Base-by-base conservation (phyloP, 2,888 invertebrate genomes). In the Syritta pipiens region DNA sequence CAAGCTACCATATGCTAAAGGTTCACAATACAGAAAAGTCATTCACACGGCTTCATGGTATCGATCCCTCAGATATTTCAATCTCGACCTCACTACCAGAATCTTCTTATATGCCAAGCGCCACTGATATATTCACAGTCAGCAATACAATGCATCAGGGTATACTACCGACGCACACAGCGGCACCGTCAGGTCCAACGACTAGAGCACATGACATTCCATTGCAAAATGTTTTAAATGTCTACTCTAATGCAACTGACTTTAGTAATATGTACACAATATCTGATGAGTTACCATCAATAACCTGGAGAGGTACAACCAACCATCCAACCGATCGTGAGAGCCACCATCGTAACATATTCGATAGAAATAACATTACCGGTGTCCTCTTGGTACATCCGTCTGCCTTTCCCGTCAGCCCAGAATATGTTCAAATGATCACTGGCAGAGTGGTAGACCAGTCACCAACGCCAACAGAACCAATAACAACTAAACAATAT, bases 1-100 rank as follows among this genome's bases (percentile, higher is more conserved):
- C 82, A 74, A 87, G 85, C 67, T 85, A 85, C 32, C 86, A 87
- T 71, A 84, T 84, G 84, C 81, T 89, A 74, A 86, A 84, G 59
- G 87, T 89, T 30, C 85, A 82, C 53, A 84, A 75, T 51, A 62
- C 74, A 4, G 79, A 83, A 49, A 83, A 82, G 35, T 71, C 81
- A 17, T 82, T 83, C 37, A 83, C 83, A 1, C 79, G 83, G 49
- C 83, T 40, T 3, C 37, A 69, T 55, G 37, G 28, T 53, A 19
- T 42, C 40, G 81, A 75, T 46, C 57, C 63, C 46, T 60, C 65
- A 19, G 77, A 79, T 55, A 67, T 67, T 19, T 67, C 65, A 19
- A 44, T 62, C 10, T 60, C 79, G 10, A 74, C 63, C 20, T 48
- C 48, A 60, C 49, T 67, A 26, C 60, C 81, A 81, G 74, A 75